phyloP scores from a whole-genome alignment of 2,888 invertebrate genomes.

The Diadegma fenestrale region DNA sequence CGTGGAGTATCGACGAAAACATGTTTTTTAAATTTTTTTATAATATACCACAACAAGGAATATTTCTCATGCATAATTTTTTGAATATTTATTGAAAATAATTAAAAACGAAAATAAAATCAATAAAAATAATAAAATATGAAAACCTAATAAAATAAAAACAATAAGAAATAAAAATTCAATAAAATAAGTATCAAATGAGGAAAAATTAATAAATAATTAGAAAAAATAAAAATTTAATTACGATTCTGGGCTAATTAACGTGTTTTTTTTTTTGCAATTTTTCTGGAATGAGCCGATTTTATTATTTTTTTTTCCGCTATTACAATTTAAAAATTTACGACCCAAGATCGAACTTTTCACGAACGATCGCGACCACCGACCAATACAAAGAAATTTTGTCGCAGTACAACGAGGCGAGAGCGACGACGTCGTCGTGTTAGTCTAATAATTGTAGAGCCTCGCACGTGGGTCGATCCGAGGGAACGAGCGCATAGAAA shows the following conservation, averaged over 20 bases:
- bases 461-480: slow-evolving; percentile 25
- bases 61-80: not conserved
- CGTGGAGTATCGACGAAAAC: not conserved
- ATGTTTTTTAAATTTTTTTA: not conserved
- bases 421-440: not conserved
- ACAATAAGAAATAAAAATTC: too few species aligned
- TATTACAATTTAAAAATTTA: too few species aligned
- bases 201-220: too few species aligned
- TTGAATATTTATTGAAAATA: too few species aligned
- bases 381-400: not conserved
- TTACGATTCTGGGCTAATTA: not conserved
- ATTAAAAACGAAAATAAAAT: too few species aligned
- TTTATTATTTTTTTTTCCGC: too few species aligned
- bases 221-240: not conserved
- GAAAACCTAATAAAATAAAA: too few species aligned
- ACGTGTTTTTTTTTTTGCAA: not conserved
- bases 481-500: slow-evolving; percentile 19
- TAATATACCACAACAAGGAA: not conserved
- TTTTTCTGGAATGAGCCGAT: not conserved
- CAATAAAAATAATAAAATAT: too few species aligned
- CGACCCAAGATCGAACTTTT: too few species aligned
- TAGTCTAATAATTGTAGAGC: slow-evolving; percentile 4
- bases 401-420: not conserved
- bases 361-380: too few species aligned
- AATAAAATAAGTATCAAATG: too few species aligned